Percentiles rank a stretch among this genome's conserved stretches.
Conservation (phyloP, 2,797 vertebrate genomes). For the Toxotes lorentzi region DNA sequence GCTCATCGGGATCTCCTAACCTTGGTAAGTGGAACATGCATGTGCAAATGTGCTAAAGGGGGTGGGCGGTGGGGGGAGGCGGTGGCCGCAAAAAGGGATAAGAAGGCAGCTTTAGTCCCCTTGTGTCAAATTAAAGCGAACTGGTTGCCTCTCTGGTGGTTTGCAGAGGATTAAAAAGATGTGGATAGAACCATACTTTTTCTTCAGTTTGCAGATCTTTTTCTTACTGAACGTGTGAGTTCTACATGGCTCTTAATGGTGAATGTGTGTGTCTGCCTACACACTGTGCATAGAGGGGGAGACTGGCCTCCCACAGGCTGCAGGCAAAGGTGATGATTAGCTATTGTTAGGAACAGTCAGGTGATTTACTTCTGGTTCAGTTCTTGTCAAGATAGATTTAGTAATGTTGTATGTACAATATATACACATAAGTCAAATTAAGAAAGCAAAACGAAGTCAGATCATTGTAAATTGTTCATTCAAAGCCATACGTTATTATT, state of each 20-base stretch:
- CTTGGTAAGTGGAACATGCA: conserved; percentile 64
- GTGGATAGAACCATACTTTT: neutral
- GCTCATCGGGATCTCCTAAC: conserved; percentile 56
- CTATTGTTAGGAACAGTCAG: conserved; percentile 2
- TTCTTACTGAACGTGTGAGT: neutral
- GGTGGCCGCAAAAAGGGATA: conserved; percentile 9
- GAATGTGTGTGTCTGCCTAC: neutral
- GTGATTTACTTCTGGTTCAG: conserved; percentile 16
- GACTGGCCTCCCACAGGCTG: conserved; percentile 44
- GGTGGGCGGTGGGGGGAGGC: no score
- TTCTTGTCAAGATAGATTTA: neutral
- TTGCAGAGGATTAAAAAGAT: conserved; percentile 52
- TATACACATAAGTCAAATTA: neutral
- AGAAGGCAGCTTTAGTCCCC: conserved; percentile 37
- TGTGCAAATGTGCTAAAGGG: neutral
- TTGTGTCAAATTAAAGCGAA: conserved; percentile 70
- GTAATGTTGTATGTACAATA: neutral
- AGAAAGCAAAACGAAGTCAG: neutral
- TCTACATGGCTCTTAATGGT: neutral
- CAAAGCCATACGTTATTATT: neutral
- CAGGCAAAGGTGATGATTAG: conserved; percentile 53
- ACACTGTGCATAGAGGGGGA: neutral
- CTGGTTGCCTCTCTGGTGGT: conserved; percentile 42
- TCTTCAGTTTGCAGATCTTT: neutral
- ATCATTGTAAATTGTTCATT: neutral